Evolutionary conservation across 2,113 vertebrate genomes (phyloP).

Genomic region (Recurvirostra avosetta): DNA sequence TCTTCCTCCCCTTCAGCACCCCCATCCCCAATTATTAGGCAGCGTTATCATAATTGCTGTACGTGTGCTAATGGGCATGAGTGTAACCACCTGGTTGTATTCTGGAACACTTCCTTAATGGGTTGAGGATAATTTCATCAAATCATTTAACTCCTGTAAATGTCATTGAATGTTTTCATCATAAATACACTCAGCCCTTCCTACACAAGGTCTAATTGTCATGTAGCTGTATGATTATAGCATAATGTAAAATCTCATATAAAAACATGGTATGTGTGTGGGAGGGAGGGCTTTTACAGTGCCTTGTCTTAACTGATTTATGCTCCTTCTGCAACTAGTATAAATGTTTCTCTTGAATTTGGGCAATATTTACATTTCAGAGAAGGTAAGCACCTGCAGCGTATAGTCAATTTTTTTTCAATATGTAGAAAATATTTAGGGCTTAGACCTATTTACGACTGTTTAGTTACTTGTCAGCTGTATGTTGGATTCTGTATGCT

Average conservation of each 20-base stretch:
- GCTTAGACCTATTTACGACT: not conserved
- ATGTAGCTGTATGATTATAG: not conserved
- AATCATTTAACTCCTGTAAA: not conserved
- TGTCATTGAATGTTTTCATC: not conserved
- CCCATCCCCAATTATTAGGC: rapidly evolving
- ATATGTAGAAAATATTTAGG: not conserved
- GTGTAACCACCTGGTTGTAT: not conserved
- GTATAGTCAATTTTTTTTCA: not conserved
- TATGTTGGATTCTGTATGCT: not conserved
- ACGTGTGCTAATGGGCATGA: not conserved
- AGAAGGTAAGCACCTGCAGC: not conserved
- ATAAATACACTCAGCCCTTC: not conserved
- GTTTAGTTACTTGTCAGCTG: not conserved
- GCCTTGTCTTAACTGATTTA: not conserved
- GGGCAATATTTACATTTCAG: not conserved
- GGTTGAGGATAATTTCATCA: not conserved
- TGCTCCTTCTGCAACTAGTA: not conserved
- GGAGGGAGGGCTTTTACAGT: not conserved
- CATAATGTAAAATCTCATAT: not conserved
- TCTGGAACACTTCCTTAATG: not conserved
- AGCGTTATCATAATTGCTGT: not conserved
- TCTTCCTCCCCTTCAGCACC: not conserved
- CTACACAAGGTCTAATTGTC: not conserved
- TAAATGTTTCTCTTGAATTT: not conserved
- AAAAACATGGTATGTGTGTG: not conserved